Evolutionary conservation across 2,797 vertebrate species (phyloP).

Genomic region (Sebastes melanostomus): DNA sequence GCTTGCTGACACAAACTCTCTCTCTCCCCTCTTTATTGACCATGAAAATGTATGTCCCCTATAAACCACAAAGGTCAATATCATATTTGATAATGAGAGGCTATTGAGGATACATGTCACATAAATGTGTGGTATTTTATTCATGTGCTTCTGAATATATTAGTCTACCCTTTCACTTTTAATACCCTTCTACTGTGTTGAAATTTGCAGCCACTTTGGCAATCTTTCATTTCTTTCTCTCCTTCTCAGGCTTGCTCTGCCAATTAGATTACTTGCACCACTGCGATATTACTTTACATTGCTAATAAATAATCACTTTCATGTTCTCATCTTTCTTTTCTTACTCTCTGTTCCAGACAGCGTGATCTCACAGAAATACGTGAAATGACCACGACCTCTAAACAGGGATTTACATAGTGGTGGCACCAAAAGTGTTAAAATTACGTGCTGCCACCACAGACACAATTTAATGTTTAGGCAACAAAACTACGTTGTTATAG

Average conservation of each 20-base stretch:
- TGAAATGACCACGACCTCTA: neutral
- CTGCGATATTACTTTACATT: conserved; percentile 9
- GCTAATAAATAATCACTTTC: conserved; percentile 31
- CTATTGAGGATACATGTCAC: conserved; percentile 37
- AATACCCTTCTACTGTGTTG: neutral
- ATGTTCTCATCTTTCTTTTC: neutral
- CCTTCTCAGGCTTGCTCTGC: neutral
- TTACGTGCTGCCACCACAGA: neutral
- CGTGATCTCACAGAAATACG: neutral
- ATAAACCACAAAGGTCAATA: conserved; percentile 44
- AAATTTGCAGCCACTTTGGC: conserved; percentile 7
- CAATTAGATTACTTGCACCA: conserved; percentile 16
- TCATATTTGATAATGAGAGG: conserved; percentile 41
- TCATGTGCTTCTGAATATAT: conserved; percentile 12
- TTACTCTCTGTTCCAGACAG: neutral
- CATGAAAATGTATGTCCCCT: conserved; percentile 23
- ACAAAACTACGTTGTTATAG: neutral
- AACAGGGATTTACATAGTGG: neutral
- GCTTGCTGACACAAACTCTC: neutral
- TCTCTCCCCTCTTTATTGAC: conserved; percentile 31
- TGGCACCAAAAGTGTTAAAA: neutral
- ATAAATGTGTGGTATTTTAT: conserved; percentile 38
- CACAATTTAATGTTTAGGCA: neutral
- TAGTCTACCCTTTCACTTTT: neutral
- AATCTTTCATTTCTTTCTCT: neutral